Conservation (phyloP, 2,888 invertebrate genomes). For the Monopis laevigella region DNA sequence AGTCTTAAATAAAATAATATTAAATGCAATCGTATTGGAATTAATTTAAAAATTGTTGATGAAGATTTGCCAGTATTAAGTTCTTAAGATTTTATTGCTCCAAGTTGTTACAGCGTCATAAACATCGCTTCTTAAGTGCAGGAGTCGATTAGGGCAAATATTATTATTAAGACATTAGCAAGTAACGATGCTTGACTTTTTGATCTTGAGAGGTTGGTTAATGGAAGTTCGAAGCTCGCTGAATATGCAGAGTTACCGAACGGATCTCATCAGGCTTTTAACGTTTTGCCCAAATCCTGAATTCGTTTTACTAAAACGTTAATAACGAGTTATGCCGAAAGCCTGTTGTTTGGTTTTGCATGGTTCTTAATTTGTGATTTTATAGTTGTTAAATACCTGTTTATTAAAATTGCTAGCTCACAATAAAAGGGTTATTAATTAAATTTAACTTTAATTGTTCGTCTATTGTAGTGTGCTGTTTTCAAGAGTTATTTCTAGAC, state of each 20-base stretch:
- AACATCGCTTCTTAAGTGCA: slow-evolving; percentile 2
- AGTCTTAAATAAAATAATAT: neutral
- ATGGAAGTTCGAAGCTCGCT: slow-evolving; percentile 9
- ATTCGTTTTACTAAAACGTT: slow-evolving; percentile 8
- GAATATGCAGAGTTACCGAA: slow-evolving; percentile 7
- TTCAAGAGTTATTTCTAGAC: too few species aligned
- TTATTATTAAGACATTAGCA: slow-evolving; percentile 12
- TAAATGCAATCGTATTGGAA: neutral
- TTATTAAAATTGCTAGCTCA: too few species aligned
- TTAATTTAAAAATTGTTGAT: neutral
- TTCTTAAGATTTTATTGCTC: too few species aligned
- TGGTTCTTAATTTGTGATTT: too few species aligned
- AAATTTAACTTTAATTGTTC: too few species aligned
- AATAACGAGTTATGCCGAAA: slow-evolving; percentile 4
- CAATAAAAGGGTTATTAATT: too few species aligned
- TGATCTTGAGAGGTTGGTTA: slow-evolving; percentile 4
- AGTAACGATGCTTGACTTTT: slow-evolving; percentile 4
- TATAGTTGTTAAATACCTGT: too few species aligned
- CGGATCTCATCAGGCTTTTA: neutral
- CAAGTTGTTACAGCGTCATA: slow-evolving; percentile 2
- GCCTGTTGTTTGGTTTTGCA: too few species aligned
- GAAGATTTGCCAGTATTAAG: neutral
- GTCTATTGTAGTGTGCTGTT: too few species aligned
- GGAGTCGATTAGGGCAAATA: slow-evolving; percentile 12
- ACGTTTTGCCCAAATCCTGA: slow-evolving; percentile 3